These are phyloP conservation scores for Aselliscus stoliczkanus DNA, from an alignment of 2,797 vertebrate genomes.

Conservation along the genomic window DNA sequence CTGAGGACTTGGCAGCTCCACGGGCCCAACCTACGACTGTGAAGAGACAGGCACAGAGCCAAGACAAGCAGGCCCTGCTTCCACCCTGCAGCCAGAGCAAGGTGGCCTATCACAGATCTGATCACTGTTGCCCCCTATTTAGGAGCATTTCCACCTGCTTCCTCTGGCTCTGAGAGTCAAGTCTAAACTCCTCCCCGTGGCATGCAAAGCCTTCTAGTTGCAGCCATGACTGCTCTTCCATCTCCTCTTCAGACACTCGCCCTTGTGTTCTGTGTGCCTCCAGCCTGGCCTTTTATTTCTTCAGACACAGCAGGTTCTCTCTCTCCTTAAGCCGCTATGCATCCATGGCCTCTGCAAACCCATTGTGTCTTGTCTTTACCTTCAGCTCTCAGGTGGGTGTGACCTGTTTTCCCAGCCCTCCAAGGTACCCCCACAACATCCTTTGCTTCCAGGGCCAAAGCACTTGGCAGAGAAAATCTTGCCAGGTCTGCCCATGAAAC, in stretches of 20 bases:
- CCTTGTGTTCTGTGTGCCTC: background rate
- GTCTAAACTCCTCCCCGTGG: background rate
- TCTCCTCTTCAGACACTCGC: background rate
- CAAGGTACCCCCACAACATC: accelerated
- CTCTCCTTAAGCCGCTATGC: background rate
- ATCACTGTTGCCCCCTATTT: accelerated
- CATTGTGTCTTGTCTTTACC: background rate
- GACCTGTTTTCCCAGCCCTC: background rate
- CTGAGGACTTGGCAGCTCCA: background rate
- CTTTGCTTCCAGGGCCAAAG: background rate
- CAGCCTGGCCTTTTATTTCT: background rate
- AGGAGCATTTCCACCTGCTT: background rate
- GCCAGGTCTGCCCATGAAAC: background rate
- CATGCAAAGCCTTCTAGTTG: background rate
- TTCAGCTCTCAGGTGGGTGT: background rate
- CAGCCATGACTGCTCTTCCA: background rate
- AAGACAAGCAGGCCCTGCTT: background rate
- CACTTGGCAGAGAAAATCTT: background rate
- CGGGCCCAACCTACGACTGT: background rate
- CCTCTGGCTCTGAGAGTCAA: background rate
- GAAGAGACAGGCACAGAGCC: background rate
- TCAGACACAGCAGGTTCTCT: background rate
- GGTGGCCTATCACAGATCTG: too few species aligned
- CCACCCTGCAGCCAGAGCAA: background rate
- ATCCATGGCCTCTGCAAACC: background rate